Percentiles rank a stretch among this genome's conserved stretches.
phyloP scores from a whole-genome alignment of 2,113 vertebrate genomes.

The Campylomormyrus tamandua region DNA sequence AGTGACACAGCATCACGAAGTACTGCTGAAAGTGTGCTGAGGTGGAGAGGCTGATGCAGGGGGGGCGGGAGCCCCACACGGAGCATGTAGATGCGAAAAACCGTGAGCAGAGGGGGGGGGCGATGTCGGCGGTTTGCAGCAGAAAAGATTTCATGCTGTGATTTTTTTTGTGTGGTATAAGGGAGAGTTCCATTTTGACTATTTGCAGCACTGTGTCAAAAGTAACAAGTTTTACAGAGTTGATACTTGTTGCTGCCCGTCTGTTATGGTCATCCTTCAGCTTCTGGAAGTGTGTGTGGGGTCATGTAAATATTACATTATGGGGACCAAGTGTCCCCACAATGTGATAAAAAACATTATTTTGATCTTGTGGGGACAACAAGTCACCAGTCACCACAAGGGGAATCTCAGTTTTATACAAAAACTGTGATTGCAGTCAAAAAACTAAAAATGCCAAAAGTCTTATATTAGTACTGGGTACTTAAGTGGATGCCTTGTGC shows the following conservation, averaged over 20 bases:
- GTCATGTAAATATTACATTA: neutral
- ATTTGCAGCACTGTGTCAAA: neutral
- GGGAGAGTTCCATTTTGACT: neutral
- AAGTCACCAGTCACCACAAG: neutral
- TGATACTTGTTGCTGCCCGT: neutral
- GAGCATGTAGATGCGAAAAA: no score
- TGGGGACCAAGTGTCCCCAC: neutral
- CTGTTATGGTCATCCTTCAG: neutral
- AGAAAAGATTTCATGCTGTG: neutral
- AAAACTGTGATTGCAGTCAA: neutral
- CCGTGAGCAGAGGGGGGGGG: neutral
- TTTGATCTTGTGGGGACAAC: neutral
- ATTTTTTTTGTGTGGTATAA: no score
- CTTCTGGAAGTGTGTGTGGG: neutral
- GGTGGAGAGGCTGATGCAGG: neutral
- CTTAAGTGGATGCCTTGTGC: neutral
- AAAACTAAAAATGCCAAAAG: neutral
- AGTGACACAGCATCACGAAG: neutral
- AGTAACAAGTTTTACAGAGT: neutral
- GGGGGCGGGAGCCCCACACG: neutral
- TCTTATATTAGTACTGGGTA: neutral
- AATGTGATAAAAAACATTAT: neutral
- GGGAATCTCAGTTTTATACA: neutral
- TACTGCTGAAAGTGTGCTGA: neutral
- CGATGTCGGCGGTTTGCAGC: neutral